Conservation (phyloP, 2,888 invertebrate species). For the Gonocerus acuteangulatus region DNA sequence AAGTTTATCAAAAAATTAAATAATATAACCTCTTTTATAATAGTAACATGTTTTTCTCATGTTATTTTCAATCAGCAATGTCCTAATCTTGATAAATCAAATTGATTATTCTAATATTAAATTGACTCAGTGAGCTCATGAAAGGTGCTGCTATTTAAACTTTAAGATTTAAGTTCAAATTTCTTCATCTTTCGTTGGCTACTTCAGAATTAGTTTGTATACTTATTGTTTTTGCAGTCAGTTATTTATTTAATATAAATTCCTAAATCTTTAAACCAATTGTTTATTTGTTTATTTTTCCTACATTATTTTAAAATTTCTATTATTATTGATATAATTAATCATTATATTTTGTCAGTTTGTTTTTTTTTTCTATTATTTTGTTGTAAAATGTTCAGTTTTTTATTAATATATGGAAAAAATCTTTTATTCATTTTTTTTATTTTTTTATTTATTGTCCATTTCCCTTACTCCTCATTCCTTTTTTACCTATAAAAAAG, state of each 20-base stretch:
- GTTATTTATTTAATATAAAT: neutral
- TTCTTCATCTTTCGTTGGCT: constrained; percentile 8
- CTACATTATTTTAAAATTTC: constrained; percentile 6
- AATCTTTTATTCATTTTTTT: constrained; percentile 8
- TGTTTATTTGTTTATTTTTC: constrained; percentile 13
- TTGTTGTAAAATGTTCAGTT: constrained; percentile 25
- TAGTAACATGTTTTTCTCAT: no score
- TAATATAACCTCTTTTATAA: no score
- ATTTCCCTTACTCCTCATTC: neutral
- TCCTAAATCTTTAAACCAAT: neutral
- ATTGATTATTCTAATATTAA: no score
- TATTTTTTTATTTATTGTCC: constrained; percentile 8
- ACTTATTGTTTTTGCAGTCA: neutral
- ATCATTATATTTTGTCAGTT: constrained; percentile 5
- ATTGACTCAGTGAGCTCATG: neutral
- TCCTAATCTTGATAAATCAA: no score
- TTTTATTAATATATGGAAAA: constrained; percentile 20
- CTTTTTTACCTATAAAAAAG: neutral
- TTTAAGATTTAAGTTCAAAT: neutral
- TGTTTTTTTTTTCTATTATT: constrained; percentile 24
- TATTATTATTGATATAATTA: neutral
- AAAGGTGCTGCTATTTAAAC: constrained; percentile 12
- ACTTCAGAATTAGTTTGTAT: neutral
- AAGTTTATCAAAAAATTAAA: no score
- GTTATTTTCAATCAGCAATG: no score